Evolutionary conservation across 1,140 invertebrate genomes (phyloP), one percentile per base, ranked within the genome.

Genomic region (Hormaphis cornu): DNA sequence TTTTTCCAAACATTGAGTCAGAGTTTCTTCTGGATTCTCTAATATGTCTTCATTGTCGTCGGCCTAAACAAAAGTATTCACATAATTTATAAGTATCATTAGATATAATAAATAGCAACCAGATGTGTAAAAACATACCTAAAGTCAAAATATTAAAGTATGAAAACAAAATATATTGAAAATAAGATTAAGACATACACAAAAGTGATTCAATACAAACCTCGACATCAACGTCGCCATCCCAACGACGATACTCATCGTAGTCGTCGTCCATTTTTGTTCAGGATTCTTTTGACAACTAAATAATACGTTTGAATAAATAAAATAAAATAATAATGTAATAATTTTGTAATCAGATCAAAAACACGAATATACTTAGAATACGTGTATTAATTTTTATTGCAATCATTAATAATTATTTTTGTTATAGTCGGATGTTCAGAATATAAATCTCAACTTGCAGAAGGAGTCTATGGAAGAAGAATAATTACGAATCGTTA

Each of bases 1-100:
- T 78, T 91, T 92, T 74, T 91, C 87, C 46, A 95, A 80, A 76
- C 93, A 97, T 80, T 95, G 91, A 75, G 87, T 84, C 53, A 94
- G 82, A 16, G 93, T 87, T 80, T 89, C 85, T 75, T 90, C 86
- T 22, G 90, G 89, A 78, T 93, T 91, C 77, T 92, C 90, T 78
- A 89, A 87, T 75, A 91, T 89, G 30, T 80, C 82, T 48, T 81
- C 83, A 63, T 61, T 63, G 16, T 48, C 42, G 40, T 61, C 46
- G 50, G 14, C 35, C 58, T 66, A 20, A 58, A 69, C 14, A 42
- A 37, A 35, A 26, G 35, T 56, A 18, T 20, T 37, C 3, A 42
- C 12, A 66, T 20, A 42, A 54, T 52, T 48, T 69, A 53, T 18
- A 20, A 30, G 18, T 30, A 12, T 33, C 12, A 53, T 53, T 30